Evolutionary conservation across 2,888 invertebrate species (phyloP).

Genomic region (Carpatolechia fugitivella): DNA sequence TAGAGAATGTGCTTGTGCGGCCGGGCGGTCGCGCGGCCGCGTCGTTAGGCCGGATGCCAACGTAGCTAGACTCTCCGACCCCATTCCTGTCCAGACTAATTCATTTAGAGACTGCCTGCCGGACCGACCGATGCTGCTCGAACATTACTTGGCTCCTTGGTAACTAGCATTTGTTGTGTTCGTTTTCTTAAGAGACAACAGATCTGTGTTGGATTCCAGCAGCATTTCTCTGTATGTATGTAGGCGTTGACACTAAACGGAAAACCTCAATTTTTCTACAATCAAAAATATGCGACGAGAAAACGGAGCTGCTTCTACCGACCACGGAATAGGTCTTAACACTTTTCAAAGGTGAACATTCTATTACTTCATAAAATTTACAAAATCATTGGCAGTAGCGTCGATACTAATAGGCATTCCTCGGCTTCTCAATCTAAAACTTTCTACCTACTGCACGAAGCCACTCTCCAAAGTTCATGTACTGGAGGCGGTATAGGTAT

Average conservation of each 20-base stretch:
- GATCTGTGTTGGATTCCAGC: no score
- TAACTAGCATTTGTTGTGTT: no score
- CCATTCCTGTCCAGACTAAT: slow-evolving; percentile 73
- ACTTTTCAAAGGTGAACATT: no score
- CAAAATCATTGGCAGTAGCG: background rate
- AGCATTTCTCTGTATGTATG: no score
- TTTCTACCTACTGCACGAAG: slow-evolving; percentile 3
- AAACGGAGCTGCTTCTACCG: no score
- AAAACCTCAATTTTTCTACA: no score
- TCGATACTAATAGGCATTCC: background rate
- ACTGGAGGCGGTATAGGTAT: slow-evolving; percentile 10
- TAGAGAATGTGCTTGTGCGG: background rate
- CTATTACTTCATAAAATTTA: background rate
- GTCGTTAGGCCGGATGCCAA: slow-evolving; percentile 79
- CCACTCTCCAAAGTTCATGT: slow-evolving; percentile 9
- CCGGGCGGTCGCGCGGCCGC: slow-evolving; percentile 28
- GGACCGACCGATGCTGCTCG: slow-evolving; percentile 31
- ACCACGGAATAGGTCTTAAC: no score
- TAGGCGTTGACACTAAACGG: no score
- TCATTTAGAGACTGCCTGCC: slow-evolving; percentile 66
- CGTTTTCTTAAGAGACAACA: no score
- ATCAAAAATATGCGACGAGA: no score
- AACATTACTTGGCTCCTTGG: background rate
- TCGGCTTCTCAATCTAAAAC: background rate
- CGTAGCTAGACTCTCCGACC: slow-evolving; percentile 76